Conservation (phyloP, 2,113 vertebrate genomes). For the Romanogobio albipinnatus region DNA sequence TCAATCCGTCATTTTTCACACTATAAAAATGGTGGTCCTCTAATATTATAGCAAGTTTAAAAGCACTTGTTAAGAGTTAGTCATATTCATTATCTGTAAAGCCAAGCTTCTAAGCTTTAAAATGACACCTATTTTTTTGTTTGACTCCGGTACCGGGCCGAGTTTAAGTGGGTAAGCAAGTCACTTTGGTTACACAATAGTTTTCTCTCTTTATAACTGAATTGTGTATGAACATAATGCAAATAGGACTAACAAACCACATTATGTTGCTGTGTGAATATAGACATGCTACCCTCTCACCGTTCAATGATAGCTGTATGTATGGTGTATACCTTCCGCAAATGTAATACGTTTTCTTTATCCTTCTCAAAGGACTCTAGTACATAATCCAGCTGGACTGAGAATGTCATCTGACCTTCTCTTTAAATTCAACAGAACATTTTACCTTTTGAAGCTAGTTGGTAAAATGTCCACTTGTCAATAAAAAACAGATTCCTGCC, state of each 20-base stretch:
- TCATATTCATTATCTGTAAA: too few relatives aligned
- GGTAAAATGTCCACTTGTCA: constrained; percentile 41
- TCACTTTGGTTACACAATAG: not conserved
- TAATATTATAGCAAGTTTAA: too few relatives aligned
- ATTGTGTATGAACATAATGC: not conserved
- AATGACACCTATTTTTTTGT: too few relatives aligned
- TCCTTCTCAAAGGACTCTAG: not conserved
- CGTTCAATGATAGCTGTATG: not conserved
- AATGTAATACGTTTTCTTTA: not conserved
- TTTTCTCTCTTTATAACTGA: not conserved
- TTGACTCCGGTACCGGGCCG: too few relatives aligned
- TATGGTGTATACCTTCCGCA: not conserved
- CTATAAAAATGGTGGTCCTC: too few relatives aligned
- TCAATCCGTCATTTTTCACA: too few relatives aligned
- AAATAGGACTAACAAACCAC: not conserved
- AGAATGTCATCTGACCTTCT: not conserved
- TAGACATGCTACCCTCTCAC: not conserved
- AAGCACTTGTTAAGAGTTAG: too few relatives aligned
- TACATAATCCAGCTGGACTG: not conserved
- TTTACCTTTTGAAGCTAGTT: constrained; percentile 27
- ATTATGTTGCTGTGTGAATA: not conserved
- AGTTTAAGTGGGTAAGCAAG: not conserved
- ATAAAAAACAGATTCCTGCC: constrained; percentile 48
- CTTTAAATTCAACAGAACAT: not conserved
- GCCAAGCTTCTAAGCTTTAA: too few relatives aligned